Percentiles rank a stretch among this genome's conserved stretches.
Evolutionary conservation across 2,113 vertebrate species (phyloP).

Genomic region (Burhinus oedicnemus): DNA sequence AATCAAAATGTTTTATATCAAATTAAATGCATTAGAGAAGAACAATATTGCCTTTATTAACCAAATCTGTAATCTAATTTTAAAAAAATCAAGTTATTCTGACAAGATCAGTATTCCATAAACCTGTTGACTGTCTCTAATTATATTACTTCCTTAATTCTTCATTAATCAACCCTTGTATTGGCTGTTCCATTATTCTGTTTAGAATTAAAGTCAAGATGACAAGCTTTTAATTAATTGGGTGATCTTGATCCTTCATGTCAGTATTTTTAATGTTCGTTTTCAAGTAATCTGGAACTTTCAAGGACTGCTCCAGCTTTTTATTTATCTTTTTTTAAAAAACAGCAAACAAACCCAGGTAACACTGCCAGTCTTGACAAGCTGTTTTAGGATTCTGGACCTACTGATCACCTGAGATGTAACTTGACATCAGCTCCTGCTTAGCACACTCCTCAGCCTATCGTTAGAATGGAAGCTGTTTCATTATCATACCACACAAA

Average conservation of each 20-base stretch:
- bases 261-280: not conserved
- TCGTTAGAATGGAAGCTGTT: not conserved
- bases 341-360: not conserved
- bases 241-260: not conserved
- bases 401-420: not conserved
- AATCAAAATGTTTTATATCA: slow-evolving; percentile 48
- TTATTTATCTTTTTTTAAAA: not conserved
- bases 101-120: slow-evolving; percentile 41
- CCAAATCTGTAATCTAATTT: slow-evolving; percentile 54
- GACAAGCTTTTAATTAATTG: slow-evolving; percentile 43
- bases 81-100: slow-evolving; percentile 38
- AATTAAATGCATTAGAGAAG: slow-evolving; percentile 50
- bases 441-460: not conserved
- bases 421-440: not conserved
- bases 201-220: slow-evolving; percentile 31
- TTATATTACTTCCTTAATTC: slow-evolving; percentile 38
- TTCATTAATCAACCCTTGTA: slow-evolving; percentile 25
- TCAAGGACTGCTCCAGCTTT: not conserved
- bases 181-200: slow-evolving; percentile 9
- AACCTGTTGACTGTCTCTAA: slow-evolving; percentile 44
- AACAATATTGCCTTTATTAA: slow-evolving; percentile 47
- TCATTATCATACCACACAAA: not conserved
- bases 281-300: not conserved
- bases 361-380: not conserved
- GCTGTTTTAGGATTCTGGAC: not conserved